Evolutionary conservation across 1,140 invertebrate species (phyloP).

Genomic region (Xylocopa sonorina): DNA sequence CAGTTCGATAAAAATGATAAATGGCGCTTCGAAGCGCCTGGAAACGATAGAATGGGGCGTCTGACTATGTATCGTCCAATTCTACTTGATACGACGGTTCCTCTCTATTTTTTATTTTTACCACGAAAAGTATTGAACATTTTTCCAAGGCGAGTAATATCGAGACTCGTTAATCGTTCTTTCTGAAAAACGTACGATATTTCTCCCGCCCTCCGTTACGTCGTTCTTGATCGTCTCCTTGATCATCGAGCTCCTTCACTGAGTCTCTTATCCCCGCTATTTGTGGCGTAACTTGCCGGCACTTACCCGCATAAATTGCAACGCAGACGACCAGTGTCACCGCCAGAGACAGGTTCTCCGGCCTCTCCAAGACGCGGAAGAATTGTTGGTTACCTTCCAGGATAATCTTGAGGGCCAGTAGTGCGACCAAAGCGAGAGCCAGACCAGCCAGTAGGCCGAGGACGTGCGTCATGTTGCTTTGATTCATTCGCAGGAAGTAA

Average conservation of each 20-base stretch:
- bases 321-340: constrained; percentile 74
- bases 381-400: constrained; percentile 67
- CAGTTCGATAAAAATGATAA: too few relatives aligned
- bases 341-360: constrained; percentile 73
- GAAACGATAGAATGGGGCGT: too few relatives aligned
- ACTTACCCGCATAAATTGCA: constrained; percentile 75
- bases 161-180: too few relatives aligned
- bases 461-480: constrained; percentile 93
- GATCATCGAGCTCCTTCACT: not conserved
- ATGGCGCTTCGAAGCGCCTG: too few relatives aligned
- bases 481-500: constrained; percentile 96
- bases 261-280: not conserved
- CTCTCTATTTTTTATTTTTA: too few relatives aligned
- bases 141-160: too few relatives aligned
- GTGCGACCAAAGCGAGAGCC: constrained; percentile 83
- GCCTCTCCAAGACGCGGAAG: constrained; percentile 63
- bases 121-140: too few relatives aligned
- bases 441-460: constrained; percentile 89
- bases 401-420: constrained; percentile 70
- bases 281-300: not conserved
- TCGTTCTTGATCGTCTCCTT: too few relatives aligned
- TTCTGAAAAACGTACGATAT: too few relatives aligned
- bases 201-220: too few relatives aligned
- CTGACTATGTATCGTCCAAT: too few relatives aligned
- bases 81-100: too few relatives aligned